Percentiles rank a stretch among this genome's conserved stretches.
Evolutionary conservation across 2,888 invertebrate species (phyloP).

Genomic region (Coremacera marginata): DNA sequence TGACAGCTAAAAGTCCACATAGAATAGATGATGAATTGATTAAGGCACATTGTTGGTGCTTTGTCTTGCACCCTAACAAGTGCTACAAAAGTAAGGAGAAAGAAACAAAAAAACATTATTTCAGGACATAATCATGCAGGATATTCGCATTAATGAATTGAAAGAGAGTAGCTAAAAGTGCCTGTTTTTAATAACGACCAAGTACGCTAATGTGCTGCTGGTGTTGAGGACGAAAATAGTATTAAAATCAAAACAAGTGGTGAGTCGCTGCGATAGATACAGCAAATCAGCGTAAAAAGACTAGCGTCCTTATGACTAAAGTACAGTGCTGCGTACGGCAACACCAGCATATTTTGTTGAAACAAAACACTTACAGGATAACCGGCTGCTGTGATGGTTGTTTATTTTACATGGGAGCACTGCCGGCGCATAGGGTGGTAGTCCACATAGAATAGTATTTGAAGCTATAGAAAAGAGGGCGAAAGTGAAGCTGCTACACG

Average conservation of each 20-base stretch:
- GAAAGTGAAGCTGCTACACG: conserved; percentile 8
- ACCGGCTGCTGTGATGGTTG: neutral
- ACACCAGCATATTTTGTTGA: conserved; percentile 4
- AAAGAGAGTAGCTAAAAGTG: neutral
- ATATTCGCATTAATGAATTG: too few relatives aligned
- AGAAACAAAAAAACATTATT: too few relatives aligned
- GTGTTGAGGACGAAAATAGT: neutral
- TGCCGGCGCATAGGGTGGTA: neutral
- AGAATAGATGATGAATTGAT: neutral
- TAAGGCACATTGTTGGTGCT: too few relatives aligned
- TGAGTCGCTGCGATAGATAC: neutral
- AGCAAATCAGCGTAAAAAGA: neutral
- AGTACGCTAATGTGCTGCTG: neutral
- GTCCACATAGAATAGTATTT: neutral
- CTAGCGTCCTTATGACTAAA: neutral
- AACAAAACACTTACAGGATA: neutral
- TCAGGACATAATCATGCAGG: too few relatives aligned
- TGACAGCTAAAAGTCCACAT: neutral
- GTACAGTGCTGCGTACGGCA: conserved; percentile 25
- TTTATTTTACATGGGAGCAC: neutral
- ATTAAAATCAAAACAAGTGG: conserved; percentile 26
- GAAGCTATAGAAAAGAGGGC: neutral
- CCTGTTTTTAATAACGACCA: neutral
- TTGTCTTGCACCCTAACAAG: too few relatives aligned
- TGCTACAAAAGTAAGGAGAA: too few relatives aligned